Conservation (phyloP, 1,140 invertebrate species). For the Drosophila subpulchrella region DNA sequence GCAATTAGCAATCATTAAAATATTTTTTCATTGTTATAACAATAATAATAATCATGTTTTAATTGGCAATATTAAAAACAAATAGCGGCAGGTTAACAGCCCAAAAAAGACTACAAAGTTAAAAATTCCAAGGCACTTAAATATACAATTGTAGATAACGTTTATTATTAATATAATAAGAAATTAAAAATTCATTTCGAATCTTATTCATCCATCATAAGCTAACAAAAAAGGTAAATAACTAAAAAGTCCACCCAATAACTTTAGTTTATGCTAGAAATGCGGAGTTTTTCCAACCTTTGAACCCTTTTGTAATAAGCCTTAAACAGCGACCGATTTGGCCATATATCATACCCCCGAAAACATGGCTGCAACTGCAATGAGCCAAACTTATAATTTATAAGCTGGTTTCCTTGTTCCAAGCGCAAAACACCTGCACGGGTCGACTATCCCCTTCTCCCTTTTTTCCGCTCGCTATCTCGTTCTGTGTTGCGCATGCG, state of each 20-base stretch:
- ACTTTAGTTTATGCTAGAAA: not conserved
- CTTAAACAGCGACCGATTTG: constrained; percentile 25
- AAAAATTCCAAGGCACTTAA: no score
- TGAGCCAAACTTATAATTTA: constrained; percentile 65
- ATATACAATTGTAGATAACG: no score
- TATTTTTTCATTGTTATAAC: not conserved
- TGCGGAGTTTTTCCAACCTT: not conserved
- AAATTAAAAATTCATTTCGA: no score
- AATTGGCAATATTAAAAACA: not conserved
- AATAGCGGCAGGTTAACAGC: not conserved
- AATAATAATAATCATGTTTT: not conserved
- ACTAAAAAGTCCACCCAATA: no score
- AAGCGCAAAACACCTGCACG: constrained; percentile 72
- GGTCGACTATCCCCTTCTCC: constrained; percentile 13
- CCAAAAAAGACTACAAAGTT: no score
- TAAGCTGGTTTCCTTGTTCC: constrained; percentile 73
- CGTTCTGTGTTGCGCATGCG: constrained; percentile 39
- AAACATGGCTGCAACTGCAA: constrained; percentile 29
- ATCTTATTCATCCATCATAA: no score
- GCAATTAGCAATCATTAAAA: no score
- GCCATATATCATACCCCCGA: constrained; percentile 18
- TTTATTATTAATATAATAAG: no score
- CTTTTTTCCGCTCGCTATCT: not conserved
- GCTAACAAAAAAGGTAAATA: no score
- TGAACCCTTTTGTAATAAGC: constrained; percentile 8